These are phyloP conservation scores for Pterocles burchelli DNA, from an alignment of 2,113 vertebrate genomes.

Conservation along the genomic window DNA sequence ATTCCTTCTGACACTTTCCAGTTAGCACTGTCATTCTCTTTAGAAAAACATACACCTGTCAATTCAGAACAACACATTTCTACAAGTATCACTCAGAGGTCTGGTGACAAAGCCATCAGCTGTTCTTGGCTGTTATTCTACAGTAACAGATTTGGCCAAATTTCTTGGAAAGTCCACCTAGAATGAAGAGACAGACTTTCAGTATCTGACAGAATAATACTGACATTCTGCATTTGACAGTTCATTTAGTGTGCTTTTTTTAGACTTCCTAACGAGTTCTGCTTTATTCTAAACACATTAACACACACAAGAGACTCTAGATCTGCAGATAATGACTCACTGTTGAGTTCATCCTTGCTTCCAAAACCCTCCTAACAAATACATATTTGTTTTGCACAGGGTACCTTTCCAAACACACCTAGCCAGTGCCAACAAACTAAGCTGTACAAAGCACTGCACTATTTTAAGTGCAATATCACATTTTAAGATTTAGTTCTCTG, in stretches of 20 bases:
- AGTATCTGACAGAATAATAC: not conserved
- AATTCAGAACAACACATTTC: not conserved
- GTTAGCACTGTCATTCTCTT: constrained; percentile 3
- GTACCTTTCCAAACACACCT: not conserved
- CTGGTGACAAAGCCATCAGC: constrained; percentile 2
- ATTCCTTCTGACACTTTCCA: constrained; percentile 18
- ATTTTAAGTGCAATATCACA: not conserved
- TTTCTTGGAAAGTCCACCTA: constrained; percentile 97
- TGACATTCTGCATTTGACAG: not conserved
- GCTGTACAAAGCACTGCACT: not conserved
- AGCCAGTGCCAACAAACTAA: not conserved
- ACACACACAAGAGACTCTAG: not conserved
- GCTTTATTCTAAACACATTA: constrained; percentile 5
- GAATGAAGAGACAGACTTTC: constrained; percentile 48
- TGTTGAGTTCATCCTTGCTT: not conserved
- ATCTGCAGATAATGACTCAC: not conserved
- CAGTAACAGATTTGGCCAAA: constrained; percentile 96
- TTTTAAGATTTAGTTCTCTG: not conserved
- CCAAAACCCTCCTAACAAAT: not conserved
- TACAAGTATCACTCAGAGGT: not conserved
- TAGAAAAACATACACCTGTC: not conserved
- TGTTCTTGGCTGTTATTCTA: constrained; percentile 78
- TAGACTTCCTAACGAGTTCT: not conserved
- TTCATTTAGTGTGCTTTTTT: not conserved
- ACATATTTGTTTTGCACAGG: not conserved